These are phyloP conservation scores for Drosophila rufa DNA, from an alignment of 1,140 invertebrate genomes.

Conservation along the genomic window DNA sequence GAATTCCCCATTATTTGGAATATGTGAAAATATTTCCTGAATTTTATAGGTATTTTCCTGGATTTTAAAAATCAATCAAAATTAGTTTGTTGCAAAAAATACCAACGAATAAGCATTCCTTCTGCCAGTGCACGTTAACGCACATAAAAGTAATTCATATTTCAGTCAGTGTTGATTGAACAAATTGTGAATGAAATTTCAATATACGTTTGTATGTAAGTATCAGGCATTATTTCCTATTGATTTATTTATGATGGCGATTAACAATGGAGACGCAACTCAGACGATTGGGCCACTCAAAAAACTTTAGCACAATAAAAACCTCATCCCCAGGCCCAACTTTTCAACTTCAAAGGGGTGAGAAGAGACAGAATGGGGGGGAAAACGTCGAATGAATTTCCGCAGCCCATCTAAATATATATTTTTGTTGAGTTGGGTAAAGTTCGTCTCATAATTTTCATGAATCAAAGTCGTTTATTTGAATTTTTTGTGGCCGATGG, in stretches of 20 bases:
- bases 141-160: constrained; percentile 69
- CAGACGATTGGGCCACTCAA: constrained; percentile 47
- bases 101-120: not conserved
- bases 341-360: constrained; percentile 50
- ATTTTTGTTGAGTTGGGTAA: constrained; percentile 42
- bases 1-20: not conserved
- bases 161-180: constrained; percentile 51
- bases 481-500: constrained; percentile 30
- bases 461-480: constrained; percentile 76
- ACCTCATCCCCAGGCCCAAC: constrained; percentile 7
- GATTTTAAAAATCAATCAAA: not conserved
- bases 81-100: not conserved
- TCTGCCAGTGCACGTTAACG: constrained; percentile 7
- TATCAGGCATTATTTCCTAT: constrained; percentile 34
- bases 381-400: constrained; percentile 8
- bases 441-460: constrained; percentile 67
- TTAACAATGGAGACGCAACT: constrained; percentile 58
- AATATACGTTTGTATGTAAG: constrained; percentile 11
- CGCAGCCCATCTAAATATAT: constrained; percentile 1
- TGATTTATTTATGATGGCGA: constrained; percentile 74
- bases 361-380: constrained; percentile 1
- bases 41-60: not conserved
- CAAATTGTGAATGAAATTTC: constrained; percentile 68
- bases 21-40: not conserved
- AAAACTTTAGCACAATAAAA: constrained; percentile 48